Conservation (phyloP, 2,797 vertebrate species). For the Mus caroli region DNA sequence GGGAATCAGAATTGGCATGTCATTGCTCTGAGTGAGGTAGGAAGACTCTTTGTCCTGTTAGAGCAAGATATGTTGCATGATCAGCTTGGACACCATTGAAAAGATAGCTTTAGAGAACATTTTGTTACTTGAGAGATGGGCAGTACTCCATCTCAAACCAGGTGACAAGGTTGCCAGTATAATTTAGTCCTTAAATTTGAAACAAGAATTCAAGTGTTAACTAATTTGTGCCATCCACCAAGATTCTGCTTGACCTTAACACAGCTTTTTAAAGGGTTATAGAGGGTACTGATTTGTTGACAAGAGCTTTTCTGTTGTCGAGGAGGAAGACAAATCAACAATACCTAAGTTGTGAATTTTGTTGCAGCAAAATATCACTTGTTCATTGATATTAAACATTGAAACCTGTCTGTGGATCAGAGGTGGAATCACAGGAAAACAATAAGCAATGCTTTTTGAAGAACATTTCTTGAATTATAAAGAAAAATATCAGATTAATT, state of each 20-base stretch:
- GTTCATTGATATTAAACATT: slow-evolving; percentile 6
- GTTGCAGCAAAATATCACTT: slow-evolving; percentile 1
- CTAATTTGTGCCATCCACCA: background rate
- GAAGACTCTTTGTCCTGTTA: slow-evolving; percentile 36
- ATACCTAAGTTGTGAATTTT: background rate
- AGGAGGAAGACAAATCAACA: background rate
- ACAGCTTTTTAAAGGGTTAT: background rate
- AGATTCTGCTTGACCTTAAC: background rate
- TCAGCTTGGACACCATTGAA: background rate
- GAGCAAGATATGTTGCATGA: background rate
- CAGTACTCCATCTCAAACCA: background rate
- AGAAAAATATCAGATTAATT: slow-evolving; percentile 14
- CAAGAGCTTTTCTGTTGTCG: background rate
- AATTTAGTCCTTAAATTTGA: background rate
- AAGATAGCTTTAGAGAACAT: background rate
- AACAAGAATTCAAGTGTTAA: background rate
- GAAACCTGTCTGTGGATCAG: background rate
- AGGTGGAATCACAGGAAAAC: slow-evolving; percentile 35
- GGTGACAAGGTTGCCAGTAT: background rate
- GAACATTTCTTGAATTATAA: background rate
- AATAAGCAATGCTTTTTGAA: background rate
- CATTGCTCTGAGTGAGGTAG: background rate
- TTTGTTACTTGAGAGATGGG: slow-evolving; percentile 23
- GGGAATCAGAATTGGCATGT: background rate
- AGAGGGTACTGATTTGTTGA: background rate